Conservation (phyloP, 2,113 vertebrate species). For the Motacilla tschutschensis region DNA sequence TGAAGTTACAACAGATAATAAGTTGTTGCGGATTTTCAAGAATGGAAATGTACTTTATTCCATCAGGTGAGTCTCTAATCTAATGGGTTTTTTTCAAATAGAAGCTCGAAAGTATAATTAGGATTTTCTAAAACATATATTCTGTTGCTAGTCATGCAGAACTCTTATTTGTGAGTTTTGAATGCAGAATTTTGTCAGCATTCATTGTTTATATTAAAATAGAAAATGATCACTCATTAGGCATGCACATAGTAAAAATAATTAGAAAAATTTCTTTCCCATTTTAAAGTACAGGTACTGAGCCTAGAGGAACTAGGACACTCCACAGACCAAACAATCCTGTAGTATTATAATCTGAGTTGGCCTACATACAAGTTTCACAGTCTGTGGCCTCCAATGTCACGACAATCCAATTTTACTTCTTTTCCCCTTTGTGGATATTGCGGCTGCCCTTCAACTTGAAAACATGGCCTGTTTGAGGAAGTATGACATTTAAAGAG, state of each 20-base stretch:
- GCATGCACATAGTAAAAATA: background rate
- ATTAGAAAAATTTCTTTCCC: background rate
- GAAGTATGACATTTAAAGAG: background rate
- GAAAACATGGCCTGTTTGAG: background rate
- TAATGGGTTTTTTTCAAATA: background rate
- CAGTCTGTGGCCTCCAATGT: background rate
- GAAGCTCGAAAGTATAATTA: background rate
- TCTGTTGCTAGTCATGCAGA: background rate
- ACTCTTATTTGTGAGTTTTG: background rate
- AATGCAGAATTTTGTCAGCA: background rate
- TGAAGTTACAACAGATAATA: slow-evolving; percentile 96
- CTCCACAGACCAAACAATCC: background rate
- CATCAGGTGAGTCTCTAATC: slow-evolving; percentile 79
- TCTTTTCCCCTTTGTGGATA: background rate
- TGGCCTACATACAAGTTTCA: background rate
- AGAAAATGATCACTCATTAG: background rate
- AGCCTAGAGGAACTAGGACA: background rate
- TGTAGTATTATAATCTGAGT: background rate
- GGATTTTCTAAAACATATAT: background rate
- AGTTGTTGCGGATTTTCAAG: slow-evolving; percentile 94
- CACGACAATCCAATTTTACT: background rate
- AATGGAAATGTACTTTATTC: slow-evolving; percentile 96
- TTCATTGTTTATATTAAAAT: background rate
- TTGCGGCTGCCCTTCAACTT: background rate
- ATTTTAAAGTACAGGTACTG: background rate